Evolutionary conservation across 2,113 vertebrate species (phyloP), one percentile per base, ranked within the genome.

Genomic region (Myotis davidii): DNA sequence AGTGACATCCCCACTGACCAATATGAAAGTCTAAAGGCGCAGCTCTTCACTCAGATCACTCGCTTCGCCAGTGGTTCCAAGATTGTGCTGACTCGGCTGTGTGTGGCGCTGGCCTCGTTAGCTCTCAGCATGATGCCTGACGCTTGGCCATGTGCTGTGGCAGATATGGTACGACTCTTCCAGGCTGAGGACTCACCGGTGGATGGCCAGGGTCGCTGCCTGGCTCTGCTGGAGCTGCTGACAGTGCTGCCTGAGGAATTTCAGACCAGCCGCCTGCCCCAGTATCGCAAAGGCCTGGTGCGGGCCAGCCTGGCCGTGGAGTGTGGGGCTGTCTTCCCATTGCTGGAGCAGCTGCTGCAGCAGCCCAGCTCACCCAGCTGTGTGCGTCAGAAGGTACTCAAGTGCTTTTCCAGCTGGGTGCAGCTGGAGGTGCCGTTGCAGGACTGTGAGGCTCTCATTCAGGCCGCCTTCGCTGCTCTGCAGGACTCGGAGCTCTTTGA

Each of bases 111-210:
- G 97, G 99, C 99, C 94, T 99, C 99, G 0, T 98, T 99, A 97
- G 99, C 99, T 0, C 99, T 99, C 97, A 99, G 99, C 98, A 99
- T 99, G 97, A 99, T 99, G 99, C 99, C 99, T 0, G 99, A 99
- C 27, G 99, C 99, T 29, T 99, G 99, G 99, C 99, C 99, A 0
- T 99, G 99, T 0, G 99, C 99, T 0, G 99, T 99, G 92, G 98
- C 99, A 4, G 99, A 99, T 98, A 99, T 99, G 99, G 99, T 99
- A 85, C 99, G 99, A 74, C 99, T 99, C 97, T 99, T 99, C 97
- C 99, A 99, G 98, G 99, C 99, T 0, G 99, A 99, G 94, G 99
- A 99, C 95, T 99, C 99, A 59, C 99, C 99, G 1, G 99, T 99
- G 95, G 99, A 99, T 0, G 99, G 99, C 16, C 99, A 99, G 76